These are phyloP conservation scores for Parasteatoda tepidariorum DNA, from an alignment of 1,140 invertebrate species.

Conservation along the genomic window DNA sequence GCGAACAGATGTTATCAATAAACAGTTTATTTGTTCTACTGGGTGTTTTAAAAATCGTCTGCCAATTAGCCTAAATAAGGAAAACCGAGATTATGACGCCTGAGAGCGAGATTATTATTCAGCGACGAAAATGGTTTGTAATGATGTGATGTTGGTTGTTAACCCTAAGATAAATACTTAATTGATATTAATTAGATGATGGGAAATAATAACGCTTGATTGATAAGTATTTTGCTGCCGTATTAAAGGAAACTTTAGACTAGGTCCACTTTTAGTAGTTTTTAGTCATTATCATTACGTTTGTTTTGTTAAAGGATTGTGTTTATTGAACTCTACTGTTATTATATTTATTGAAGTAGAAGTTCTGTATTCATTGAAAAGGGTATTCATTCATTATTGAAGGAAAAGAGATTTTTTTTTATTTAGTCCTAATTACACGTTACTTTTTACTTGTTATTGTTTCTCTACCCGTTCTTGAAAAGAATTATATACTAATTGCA, in stretches of 20 bases:
- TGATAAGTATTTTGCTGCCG: not conserved
- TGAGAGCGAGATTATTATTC: constrained; percentile 9
- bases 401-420: no score
- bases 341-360: no score
- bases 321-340: no score
- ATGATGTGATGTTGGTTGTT: constrained; percentile 10
- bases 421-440: no score
- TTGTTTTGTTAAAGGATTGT: no score
- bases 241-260: not conserved
- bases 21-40: not conserved
- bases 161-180: constrained; percentile 3
- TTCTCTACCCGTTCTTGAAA: no score
- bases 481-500: no score
- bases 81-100: not conserved
- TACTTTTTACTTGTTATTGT: no score
- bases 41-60: constrained; percentile 10
- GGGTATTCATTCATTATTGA: no score
- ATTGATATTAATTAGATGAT: not conserved
- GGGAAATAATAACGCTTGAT: not conserved
- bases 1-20: constrained; percentile 9
- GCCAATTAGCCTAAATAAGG: constrained; percentile 22
- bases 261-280: not conserved
- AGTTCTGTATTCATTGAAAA: no score
- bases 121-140: not conserved
- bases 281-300: not conserved